Conservation (phyloP, 2,888 invertebrate genomes). For the Sphaerophoria taeniata region DNA sequence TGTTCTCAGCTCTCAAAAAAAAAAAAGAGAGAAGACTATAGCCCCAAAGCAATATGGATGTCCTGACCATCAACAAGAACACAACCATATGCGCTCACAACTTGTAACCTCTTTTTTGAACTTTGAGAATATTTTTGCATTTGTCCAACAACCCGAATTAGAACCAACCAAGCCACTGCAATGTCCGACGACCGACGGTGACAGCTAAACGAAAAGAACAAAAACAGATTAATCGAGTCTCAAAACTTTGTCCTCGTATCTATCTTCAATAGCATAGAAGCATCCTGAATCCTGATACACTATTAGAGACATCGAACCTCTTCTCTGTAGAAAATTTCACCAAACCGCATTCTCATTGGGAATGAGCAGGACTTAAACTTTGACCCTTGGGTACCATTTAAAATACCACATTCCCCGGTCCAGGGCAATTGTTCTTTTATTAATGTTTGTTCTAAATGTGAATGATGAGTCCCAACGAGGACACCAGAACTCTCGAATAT, state of each 20-base stretch:
- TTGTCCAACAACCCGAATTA: slow-evolving; percentile 45
- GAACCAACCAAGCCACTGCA: not conserved
- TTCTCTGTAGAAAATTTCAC: not conserved
- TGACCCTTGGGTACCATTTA: slow-evolving; percentile 65
- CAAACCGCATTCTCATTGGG: slow-evolving; percentile 38
- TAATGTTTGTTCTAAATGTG: slow-evolving; percentile 70
- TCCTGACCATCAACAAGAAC: slow-evolving; percentile 43
- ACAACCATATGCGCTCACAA: slow-evolving; percentile 56
- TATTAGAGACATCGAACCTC: slow-evolving; percentile 5
- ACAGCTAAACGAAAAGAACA: not conserved
- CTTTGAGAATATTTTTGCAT: slow-evolving; percentile 62
- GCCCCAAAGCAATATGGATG: not conserved
- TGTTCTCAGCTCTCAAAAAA: slow-evolving; percentile 23
- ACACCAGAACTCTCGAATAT: slow-evolving; percentile 42
- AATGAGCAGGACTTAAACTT: slow-evolving; percentile 47
- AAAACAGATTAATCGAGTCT: slow-evolving; percentile 64
- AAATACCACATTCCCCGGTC: slow-evolving; percentile 48
- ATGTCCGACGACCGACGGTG: not conserved
- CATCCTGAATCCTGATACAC: not conserved
- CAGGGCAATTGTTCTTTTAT: slow-evolving; percentile 70
- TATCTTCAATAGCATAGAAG: slow-evolving; percentile 13
- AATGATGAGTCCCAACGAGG: slow-evolving; percentile 47
- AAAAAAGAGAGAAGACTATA: slow-evolving; percentile 28
- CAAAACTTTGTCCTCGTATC: slow-evolving; percentile 69
- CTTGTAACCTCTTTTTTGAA: slow-evolving; percentile 60